phyloP scores from a whole-genome alignment of 2,797 vertebrate species.

The Eupleurogrammus muticus region DNA sequence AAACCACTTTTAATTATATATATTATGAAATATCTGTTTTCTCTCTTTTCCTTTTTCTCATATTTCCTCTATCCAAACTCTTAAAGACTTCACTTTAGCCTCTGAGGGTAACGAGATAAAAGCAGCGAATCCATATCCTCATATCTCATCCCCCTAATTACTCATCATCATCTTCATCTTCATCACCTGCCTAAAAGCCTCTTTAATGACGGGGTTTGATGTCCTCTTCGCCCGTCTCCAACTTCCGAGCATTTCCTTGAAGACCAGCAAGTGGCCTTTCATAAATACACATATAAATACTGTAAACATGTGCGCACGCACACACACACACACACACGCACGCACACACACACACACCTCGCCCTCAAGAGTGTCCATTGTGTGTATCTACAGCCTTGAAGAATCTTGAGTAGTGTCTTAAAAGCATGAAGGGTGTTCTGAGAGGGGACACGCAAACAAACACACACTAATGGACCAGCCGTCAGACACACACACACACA shows the following conservation, averaged over 20 bases:
- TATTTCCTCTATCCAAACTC: slow-evolving; percentile 45
- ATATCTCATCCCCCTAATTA: slow-evolving; percentile 68
- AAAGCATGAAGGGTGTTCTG: slow-evolving; percentile 83
- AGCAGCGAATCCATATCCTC: slow-evolving; percentile 68
- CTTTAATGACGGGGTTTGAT: slow-evolving; percentile 84
- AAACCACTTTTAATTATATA: no score
- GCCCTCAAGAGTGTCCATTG: slow-evolving; percentile 70
- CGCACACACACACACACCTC: slow-evolving; percentile 42
- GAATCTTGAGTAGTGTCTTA: slow-evolving; percentile 83
- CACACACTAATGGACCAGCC: slow-evolving; percentile 79
- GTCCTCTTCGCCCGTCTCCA: slow-evolving; percentile 81
- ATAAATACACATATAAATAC: slow-evolving; percentile 60
- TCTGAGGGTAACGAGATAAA: slow-evolving; percentile 66
- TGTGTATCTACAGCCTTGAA: slow-evolving; percentile 80
- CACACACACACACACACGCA: slow-evolving; percentile 8
- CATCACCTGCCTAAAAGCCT: slow-evolving; percentile 72
- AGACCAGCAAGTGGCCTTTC: slow-evolving; percentile 79
- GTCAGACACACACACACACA: slow-evolving; percentile 42
- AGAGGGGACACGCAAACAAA: slow-evolving; percentile 72
- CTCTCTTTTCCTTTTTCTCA: slow-evolving; percentile 23
- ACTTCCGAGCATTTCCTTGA: slow-evolving; percentile 85
- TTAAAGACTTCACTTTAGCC: slow-evolving; percentile 26
- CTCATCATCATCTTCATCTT: slow-evolving; percentile 69
- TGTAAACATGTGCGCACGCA: slow-evolving; percentile 44
- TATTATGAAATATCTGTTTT: neutral